Conservation (phyloP, 2,113 vertebrate genomes). For the Reinhardtius hippoglossoides region DNA sequence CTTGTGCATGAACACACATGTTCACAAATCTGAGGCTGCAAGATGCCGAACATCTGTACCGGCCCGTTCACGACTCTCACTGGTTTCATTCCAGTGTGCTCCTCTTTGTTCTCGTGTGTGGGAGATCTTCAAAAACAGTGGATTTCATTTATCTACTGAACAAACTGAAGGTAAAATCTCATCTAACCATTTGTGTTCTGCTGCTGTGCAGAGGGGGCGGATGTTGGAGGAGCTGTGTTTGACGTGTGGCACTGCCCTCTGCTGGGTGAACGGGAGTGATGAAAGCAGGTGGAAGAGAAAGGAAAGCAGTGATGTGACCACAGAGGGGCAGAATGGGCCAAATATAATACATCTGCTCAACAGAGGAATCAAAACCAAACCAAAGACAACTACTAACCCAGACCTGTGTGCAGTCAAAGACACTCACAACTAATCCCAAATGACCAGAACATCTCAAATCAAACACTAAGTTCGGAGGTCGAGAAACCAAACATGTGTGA, state of each 20-base stretch:
- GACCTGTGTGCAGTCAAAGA: no score
- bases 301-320: neutral
- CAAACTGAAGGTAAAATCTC: neutral
- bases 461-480: no score
- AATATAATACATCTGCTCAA: no score
- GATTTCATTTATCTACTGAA: neutral
- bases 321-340: slow-evolving; percentile 30
- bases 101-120: no score
- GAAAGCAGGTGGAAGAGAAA: neutral
- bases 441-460: no score
- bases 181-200: neutral
- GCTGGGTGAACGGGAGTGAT: slow-evolving; percentile 4
- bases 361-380: no score
- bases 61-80: neutral
- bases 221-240: slow-evolving; percentile 13
- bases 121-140: no score
- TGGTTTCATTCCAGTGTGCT: neutral
- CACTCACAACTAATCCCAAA: no score
- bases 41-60: neutral
- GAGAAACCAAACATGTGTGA: no score
- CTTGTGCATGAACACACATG: no score
- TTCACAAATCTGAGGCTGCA: no score
- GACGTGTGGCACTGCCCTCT: slow-evolving; percentile 66
- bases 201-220: neutral
- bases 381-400: no score